These are phyloP conservation scores for Anthoscopus minutus DNA, from an alignment of 2,113 vertebrate species.

Conservation along the genomic window DNA sequence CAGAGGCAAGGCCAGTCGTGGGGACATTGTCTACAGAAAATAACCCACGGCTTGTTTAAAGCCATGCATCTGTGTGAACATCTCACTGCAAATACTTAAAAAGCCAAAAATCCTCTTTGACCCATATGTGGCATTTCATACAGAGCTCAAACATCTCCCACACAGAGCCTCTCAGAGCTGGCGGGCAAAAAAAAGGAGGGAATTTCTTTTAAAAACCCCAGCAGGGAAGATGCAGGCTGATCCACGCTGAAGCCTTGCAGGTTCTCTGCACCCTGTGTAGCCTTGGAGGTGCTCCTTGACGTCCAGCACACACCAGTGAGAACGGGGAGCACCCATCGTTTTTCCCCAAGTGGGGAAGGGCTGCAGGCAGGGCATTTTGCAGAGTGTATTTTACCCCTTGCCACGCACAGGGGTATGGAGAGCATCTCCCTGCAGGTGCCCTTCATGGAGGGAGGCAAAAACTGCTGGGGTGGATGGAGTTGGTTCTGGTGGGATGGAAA, in stretches of 20 bases:
- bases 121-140: accelerated
- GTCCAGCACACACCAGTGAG: accelerated
- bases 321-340: accelerated
- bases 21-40: not conserved
- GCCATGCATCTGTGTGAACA: accelerated
- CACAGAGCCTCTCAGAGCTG: not conserved
- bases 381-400: accelerated
- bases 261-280: accelerated
- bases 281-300: not conserved
- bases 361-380: accelerated
- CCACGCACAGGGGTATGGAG: accelerated
- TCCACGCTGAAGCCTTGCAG: accelerated
- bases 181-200: not conserved
- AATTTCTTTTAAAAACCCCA: not conserved
- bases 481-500: accelerated
- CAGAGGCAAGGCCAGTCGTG: accelerated
- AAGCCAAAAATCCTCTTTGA: not conserved
- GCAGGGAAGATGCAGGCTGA: not conserved
- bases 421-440: not conserved
- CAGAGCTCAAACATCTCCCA: not conserved
- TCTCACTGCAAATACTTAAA: not conserved
- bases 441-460: accelerated
- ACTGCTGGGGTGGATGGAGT: accelerated
- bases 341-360: accelerated
- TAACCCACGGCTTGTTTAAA: accelerated